Evolutionary conservation across 2,888 invertebrate genomes (phyloP), one percentile per base, ranked within the genome.

Genomic region (Macaria notata): DNA sequence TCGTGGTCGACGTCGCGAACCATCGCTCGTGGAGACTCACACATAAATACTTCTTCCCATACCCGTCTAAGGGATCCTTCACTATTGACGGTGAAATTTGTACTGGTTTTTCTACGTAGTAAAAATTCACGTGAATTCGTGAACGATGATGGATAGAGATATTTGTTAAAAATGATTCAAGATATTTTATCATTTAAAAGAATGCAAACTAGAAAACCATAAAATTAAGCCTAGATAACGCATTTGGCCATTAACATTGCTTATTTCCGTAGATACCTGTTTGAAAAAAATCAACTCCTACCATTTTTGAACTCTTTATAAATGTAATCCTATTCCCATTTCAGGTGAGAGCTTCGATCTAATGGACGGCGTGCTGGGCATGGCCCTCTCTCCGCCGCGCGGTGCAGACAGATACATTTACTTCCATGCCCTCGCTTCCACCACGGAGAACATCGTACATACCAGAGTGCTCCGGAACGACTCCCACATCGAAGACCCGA

Each of bases 341-440:
- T 41, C 71, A 93, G 94, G 93, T 4, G 94, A 94, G 62, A 86
- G 86, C 42, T 95, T 95, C 69, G 94, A 95, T 61, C 76, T 95
- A 45, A 95, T 95, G 95, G 95, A 95, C 63, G 95, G 95, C 0
- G 79, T 95, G 6, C 76, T 96, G 2, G 95, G 94, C 0, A 85
- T 96, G 83, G 93, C 95, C 0, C 73, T 96, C n/a, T 92, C 94
- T 4, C 94, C 94, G 0, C 73, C 70, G 60, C 53, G 38, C 43
- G 66, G 62, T 5, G 60, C 46, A 0, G 91, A 88, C 46, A 92
- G 94, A 49, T 92, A 82, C 59, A 83, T 95, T 1, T 95, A 93
- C 78, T 95, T 94, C 87, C 95, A 95, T 73, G 92, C 95, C 0
- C 86, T 95, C 65, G 94, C 95, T 0, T 92, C 95, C 53, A 89